Evolutionary conservation across 2,888 invertebrate genomes (phyloP).

Genomic region (Ceraclea dissimilis): DNA sequence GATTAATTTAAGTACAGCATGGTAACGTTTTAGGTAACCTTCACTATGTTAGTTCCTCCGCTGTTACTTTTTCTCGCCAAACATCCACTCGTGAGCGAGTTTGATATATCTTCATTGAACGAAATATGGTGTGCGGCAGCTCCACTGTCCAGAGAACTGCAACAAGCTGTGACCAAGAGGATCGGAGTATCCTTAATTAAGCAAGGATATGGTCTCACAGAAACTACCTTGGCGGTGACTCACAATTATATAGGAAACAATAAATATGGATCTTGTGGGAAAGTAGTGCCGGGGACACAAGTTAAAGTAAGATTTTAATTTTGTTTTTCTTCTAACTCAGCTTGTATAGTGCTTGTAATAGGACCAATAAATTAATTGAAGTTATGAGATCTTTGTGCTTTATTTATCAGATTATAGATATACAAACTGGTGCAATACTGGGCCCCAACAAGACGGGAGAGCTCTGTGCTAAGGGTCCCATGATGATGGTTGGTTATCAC

Average conservation of each 20-base stretch:
- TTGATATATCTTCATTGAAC: slow-evolving; percentile 65
- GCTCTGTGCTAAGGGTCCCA: slow-evolving; percentile 73
- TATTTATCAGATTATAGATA: slow-evolving; percentile 45
- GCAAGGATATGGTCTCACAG: slow-evolving; percentile 77
- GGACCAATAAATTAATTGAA: no score
- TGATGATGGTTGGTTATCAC: slow-evolving; percentile 79
- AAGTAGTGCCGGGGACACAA: slow-evolving; percentile 56
- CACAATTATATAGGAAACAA: slow-evolving; percentile 47
- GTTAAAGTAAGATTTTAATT: slow-evolving; percentile 43
- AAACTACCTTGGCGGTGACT: slow-evolving; percentile 54
- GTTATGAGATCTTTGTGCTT: no score
- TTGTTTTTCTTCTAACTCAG: no score
- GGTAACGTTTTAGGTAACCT: slow-evolving; percentile 46
- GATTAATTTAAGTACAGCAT: no score
- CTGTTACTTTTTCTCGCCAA: slow-evolving; percentile 77
- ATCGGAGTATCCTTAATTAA: slow-evolving; percentile 48
- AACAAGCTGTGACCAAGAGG: slow-evolving; percentile 49
- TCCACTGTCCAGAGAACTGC: slow-evolving; percentile 66
- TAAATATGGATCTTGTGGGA: slow-evolving; percentile 43
- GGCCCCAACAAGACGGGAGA: slow-evolving; percentile 70
- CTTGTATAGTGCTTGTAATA: no score
- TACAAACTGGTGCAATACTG: slow-evolving; percentile 53
- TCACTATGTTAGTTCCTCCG: slow-evolving; percentile 72
- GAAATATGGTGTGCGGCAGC: slow-evolving; percentile 75
- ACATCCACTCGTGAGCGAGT: slow-evolving; percentile 67